Base-by-base conservation (phyloP, 2,888 invertebrate genomes). In the Mesorhabditis belari region DNA sequence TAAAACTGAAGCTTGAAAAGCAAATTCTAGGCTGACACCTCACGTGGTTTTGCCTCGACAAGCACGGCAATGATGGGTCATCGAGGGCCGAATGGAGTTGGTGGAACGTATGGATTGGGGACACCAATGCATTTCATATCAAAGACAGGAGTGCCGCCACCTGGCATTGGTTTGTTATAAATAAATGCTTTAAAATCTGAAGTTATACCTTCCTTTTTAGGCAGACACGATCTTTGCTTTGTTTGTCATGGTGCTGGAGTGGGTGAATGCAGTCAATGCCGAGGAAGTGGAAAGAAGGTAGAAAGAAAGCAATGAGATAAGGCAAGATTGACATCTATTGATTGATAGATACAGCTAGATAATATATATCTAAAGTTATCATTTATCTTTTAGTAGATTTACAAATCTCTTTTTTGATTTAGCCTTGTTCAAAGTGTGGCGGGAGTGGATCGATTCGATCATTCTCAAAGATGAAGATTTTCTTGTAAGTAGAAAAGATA, bases 81-180 rank as follows among this genome's bases (percentile, higher is more conserved):
- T 1, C 44, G 12, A 35, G 44, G 12, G 12, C 12, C 49, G 24
- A 62, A 62, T 26, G 61, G 53, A 9, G 62, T 63, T 25, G 66
- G 63, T 26, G 65, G 70, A 55, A 63, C 75, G 12, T 80, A 77
- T 63, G 80, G 78, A 2, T 66, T 75, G 28, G 80, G 80, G 12
- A 80, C 80, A 5, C 80, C 80, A 1, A 74, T 80, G 63, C 79
- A 80, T 61, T 80, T 79, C 62, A 77, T 78, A 77, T 74, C 71
- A 28, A 77, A 80, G 60, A 76, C 80, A 4, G 80, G 80, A 4
- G 73, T 80, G 2, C 80, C 80, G 24, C 80, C 80, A 5, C 80
- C 80, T 9, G 80, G 80, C 53, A 75, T 80, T 17, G 77, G 79
- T 55, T 58, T 61, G 55, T 29, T 28, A 12, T 35, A 21, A 2